phyloP scores from a whole-genome alignment of 2,888 invertebrate genomes.

The Slavum lentiscoides region DNA sequence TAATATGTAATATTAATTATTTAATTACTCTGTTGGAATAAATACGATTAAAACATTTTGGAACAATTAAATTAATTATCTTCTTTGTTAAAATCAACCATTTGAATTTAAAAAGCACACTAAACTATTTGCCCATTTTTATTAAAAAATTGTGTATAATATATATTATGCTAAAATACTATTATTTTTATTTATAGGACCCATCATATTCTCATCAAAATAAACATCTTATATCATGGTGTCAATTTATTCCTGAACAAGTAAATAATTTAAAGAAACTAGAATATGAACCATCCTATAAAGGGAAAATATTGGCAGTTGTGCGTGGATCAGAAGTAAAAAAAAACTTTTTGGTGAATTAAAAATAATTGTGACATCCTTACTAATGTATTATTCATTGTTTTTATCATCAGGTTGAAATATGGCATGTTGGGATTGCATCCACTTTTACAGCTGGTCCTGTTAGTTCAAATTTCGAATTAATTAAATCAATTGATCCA shows the following conservation, averaged over 20 bases:
- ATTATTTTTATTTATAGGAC: slow-evolving; percentile 21
- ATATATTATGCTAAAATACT: no score
- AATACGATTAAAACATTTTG: no score
- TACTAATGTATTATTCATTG: neutral
- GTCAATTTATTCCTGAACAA: slow-evolving; percentile 82
- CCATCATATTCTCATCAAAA: slow-evolving; percentile 21
- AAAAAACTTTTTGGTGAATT: neutral
- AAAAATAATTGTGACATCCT: neutral
- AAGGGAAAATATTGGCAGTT: slow-evolving; percentile 40
- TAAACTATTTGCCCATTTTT: no score
- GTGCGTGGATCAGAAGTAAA: slow-evolving; percentile 25
- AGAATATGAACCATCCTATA: slow-evolving; percentile 30
- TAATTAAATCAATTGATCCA: neutral
- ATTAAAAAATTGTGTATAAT: no score
- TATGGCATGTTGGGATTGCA: slow-evolving; percentile 64
- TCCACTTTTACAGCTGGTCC: slow-evolving; percentile 57
- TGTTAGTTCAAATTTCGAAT: slow-evolving; percentile 15
- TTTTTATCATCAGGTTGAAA: slow-evolving; percentile 62
- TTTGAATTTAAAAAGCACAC: no score
- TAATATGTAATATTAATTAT: no score
- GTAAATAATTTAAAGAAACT: slow-evolving; percentile 59
- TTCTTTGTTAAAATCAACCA: no score
- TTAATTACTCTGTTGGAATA: no score
- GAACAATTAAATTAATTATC: no score
- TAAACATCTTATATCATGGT: slow-evolving; percentile 67